Evolutionary conservation across 2,888 invertebrate genomes (phyloP), one percentile per base, ranked within the genome.

Genomic region (Selenia dentaria): DNA sequence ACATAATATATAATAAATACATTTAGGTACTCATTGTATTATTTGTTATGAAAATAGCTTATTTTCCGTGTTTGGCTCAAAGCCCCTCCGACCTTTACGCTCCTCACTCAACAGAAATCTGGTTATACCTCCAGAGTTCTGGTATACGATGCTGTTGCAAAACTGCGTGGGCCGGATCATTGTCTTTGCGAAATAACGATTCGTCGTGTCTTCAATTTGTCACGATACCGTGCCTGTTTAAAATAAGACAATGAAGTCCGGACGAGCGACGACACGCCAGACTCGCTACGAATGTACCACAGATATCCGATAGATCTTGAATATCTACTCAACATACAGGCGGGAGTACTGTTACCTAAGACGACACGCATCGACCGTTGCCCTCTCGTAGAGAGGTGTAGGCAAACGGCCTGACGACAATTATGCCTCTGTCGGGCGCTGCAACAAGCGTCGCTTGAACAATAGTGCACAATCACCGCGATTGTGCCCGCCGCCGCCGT

Each of bases 391-490:
- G 48, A 59, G 59, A 64, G 62, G 58, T 60, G 60, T 67, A 62
- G 68, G 65, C 62, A 61, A 67, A 65, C 64, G 64, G 64, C 70
- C 62, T 60, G 61, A 56, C 64, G 73, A 71, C 64, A 64, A 76
- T 70, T 70, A 77, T 74, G 70, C 66, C 62, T 77, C 64, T 64
- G 67, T 71, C 67, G 68, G 69, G 46, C 67, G 58, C 62, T 38
- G 60, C 60, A 66, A 66, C 74, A 58, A 56, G 54, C 66, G 57
- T 63, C 65, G 69, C 62, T 64, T 73, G 72, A 83, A 89, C 87
- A 87, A 88, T 86, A 80, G 80, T 75, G 71, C 71, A 82, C 86
- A 84, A 83, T 83, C 82, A 75, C 71, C 61, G 73, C 76, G 77
- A 78, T 74, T 83, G 80, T 81, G 67, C 57, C 60, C 64, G 59